phyloP scores from a whole-genome alignment of 2,888 invertebrate genomes.

The Drosophila barbarae region DNA sequence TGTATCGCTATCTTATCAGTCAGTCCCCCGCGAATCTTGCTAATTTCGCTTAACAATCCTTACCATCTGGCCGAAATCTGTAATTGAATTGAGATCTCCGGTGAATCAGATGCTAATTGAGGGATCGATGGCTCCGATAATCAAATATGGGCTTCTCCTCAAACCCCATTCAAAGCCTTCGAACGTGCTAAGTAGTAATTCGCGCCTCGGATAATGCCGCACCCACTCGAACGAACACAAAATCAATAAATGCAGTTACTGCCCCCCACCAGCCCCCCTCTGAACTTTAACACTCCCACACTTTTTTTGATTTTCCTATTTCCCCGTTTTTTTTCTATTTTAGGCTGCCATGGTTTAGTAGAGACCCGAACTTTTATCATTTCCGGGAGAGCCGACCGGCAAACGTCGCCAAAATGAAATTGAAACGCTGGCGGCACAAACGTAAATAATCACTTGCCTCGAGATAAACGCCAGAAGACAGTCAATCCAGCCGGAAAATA shows the following conservation, averaged over 20 bases:
- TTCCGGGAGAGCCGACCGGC: conserved; percentile 2
- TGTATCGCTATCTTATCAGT: conserved; percentile 23
- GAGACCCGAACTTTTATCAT: conserved; percentile 19
- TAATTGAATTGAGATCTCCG: conserved; percentile 14
- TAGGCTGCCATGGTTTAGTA: conserved; percentile 24
- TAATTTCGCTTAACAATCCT: conserved; percentile 23
- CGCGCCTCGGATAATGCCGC: conserved; percentile 21
- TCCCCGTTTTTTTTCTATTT: background rate
- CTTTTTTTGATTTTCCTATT: background rate
- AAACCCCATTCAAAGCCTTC: background rate
- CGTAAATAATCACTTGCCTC: conserved; percentile 58
- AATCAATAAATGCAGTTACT: conserved; percentile 41
- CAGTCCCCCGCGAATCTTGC: conserved; percentile 22
- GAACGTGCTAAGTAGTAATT: conserved; percentile 33
- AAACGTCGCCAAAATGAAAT: conserved; percentile 58
- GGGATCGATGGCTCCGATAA: conserved; percentile 46
- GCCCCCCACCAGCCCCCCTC: background rate
- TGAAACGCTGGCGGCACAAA: conserved; percentile 66
- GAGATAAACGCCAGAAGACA: conserved; percentile 16
- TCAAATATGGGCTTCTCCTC: conserved; percentile 17
- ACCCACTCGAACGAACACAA: conserved; percentile 28
- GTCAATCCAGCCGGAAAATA: conserved; percentile 7
- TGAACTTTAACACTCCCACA: conserved; percentile 13
- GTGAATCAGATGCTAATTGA: conserved; percentile 51
- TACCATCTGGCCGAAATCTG: conserved; percentile 11